phyloP scores from a whole-genome alignment of 1,140 invertebrate species.

The Drepana arcuata region DNA sequence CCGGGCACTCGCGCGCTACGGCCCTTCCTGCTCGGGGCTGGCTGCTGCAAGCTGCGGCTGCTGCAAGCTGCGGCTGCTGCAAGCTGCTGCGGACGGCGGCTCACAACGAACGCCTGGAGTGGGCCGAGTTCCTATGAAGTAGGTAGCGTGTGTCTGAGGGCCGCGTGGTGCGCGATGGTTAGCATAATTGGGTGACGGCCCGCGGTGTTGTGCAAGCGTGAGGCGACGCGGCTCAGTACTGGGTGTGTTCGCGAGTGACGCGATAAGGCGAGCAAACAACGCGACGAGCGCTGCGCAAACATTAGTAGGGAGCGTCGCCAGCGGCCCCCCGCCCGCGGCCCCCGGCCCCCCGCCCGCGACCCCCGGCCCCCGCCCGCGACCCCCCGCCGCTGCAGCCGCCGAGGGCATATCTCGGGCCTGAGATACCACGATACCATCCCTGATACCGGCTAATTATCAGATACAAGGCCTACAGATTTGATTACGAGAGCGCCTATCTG shows the following conservation, averaged over 20 bases:
- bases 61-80: not conserved
- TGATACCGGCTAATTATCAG: constrained; percentile 62
- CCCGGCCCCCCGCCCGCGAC: constrained; percentile 2
- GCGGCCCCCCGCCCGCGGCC: constrained; percentile 8
- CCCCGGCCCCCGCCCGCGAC: constrained; percentile 3
- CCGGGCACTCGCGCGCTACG: constrained; percentile 9
- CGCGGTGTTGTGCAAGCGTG: constrained; percentile 18
- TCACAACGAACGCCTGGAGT: too few relatives aligned
- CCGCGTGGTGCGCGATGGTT: constrained; percentile 1
- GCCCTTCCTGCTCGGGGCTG: constrained; percentile 1
- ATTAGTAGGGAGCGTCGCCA: constrained; percentile 37
- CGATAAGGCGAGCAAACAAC: constrained; percentile 48
- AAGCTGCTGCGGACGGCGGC: not conserved
- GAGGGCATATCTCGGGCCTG: constrained; percentile 29
- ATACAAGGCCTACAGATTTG: constrained; percentile 59
- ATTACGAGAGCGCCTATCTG: constrained; percentile 53
- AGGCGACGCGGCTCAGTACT: constrained; percentile 15
- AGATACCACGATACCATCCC: constrained; percentile 55
- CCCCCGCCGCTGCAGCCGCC: constrained; percentile 7
- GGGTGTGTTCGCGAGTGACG: constrained; percentile 39
- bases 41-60: not conserved
- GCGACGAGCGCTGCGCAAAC: constrained; percentile 33
- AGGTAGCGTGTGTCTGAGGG: not conserved
- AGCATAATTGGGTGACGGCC: not conserved
- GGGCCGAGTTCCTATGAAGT: too few relatives aligned